These are phyloP conservation scores for Trypoxylus dichotomus DNA, from an alignment of 1,140 invertebrate genomes.

Conservation along the genomic window DNA sequence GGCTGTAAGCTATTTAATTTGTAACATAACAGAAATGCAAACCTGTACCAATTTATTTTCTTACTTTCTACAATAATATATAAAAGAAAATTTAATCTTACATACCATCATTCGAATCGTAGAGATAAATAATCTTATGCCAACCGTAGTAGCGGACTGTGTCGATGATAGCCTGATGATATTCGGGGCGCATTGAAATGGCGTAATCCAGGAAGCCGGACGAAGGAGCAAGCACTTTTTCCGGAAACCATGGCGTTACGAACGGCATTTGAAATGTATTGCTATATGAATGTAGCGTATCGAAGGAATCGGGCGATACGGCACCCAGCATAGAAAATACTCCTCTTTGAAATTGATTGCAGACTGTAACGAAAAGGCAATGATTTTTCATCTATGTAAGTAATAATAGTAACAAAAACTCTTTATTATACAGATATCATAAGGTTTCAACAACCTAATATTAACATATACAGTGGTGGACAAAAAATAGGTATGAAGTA, in stretches of 20 bases:
- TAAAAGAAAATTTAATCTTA: conserved; percentile 39
- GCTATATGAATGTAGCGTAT: conserved; percentile 91
- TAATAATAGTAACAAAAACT: too few relatives aligned
- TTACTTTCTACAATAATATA: too few relatives aligned
- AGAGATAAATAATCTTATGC: conserved; percentile 91
- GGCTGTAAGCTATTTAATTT: background rate
- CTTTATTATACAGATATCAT: too few relatives aligned
- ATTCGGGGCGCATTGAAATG: conserved; percentile 92
- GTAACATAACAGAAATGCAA: background rate
- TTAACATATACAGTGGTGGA: too few relatives aligned
- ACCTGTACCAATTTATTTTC: too few relatives aligned
- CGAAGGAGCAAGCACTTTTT: conserved; percentile 84
- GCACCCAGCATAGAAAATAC: conserved; percentile 90
- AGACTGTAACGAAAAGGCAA: conserved; percentile 70
- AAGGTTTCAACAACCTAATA: too few relatives aligned
- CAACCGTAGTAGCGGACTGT: conserved; percentile 89
- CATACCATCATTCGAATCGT: conserved; percentile 94
- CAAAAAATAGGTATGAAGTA: too few relatives aligned
- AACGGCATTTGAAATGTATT: conserved; percentile 97
- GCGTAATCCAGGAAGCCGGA: conserved; percentile 85
- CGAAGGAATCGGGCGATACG: conserved; percentile 89
- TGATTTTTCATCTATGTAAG: too few relatives aligned
- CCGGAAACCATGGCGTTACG: conserved; percentile 89
- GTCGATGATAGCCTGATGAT: conserved; percentile 91
- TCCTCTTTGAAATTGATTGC: conserved; percentile 85